Conservation (phyloP, 2,888 invertebrate genomes). For the Caenorhabditis zanzibari region DNA sequence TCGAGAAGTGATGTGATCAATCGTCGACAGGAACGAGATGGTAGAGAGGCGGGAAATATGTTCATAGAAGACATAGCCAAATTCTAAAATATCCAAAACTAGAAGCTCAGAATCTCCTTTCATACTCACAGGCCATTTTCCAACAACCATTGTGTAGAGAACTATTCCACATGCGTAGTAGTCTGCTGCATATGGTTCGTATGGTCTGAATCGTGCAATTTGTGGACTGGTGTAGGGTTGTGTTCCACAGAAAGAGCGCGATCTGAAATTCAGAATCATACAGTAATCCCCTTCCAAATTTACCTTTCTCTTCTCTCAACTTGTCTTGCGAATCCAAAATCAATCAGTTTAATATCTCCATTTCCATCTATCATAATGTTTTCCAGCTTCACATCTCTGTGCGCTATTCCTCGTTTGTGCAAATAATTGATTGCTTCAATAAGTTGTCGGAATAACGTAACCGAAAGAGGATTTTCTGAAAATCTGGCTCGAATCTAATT, state of each 20-base stretch:
- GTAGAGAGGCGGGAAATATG: constrained; percentile 58
- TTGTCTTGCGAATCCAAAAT: constrained; percentile 78
- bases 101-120: background rate
- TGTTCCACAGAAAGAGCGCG: constrained; percentile 78
- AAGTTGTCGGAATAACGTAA: constrained; percentile 77
- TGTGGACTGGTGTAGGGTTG: constrained; percentile 73
- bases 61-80: background rate
- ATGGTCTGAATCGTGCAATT: constrained; percentile 67
- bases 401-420: constrained; percentile 70
- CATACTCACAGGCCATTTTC: constrained; percentile 72
- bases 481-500: background rate
- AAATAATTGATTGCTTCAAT: constrained; percentile 78
- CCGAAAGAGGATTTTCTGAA: constrained; percentile 65
- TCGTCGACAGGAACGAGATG: constrained; percentile 64
- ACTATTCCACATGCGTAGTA: constrained; percentile 77
- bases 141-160: constrained; percentile 76
- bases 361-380: constrained; percentile 77
- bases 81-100: constrained; percentile 1
- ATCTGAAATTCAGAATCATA: constrained; percentile 29
- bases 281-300: background rate
- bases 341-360: constrained; percentile 77
- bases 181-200: constrained; percentile 75
- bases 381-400: constrained; percentile 72
- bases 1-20: constrained; percentile 66
- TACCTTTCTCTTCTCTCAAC: constrained; percentile 70